Evolutionary conservation across 2,113 vertebrate genomes (phyloP).

Genomic region (Myrmecophaga tridactyla): DNA sequence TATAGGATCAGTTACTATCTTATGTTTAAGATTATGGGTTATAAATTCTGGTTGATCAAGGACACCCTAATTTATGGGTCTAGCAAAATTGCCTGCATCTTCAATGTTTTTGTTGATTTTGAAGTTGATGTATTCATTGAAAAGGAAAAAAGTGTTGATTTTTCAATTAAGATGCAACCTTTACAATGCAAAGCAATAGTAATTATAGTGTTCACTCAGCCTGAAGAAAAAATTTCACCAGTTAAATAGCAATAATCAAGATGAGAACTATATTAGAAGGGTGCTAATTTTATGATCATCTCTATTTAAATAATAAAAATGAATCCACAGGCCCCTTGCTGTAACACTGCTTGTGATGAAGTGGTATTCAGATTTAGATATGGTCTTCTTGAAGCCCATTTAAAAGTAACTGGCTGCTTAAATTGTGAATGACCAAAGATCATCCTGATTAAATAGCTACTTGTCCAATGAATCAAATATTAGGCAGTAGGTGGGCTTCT

Average conservation of each 20-base stretch:
- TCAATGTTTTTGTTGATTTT: constrained; percentile 67
- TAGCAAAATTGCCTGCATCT: constrained; percentile 48
- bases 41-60: constrained; percentile 43
- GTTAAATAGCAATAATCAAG: constrained; percentile 73
- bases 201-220: constrained; percentile 72
- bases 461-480: not conserved
- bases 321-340: constrained; percentile 10
- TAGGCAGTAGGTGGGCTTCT: not conserved
- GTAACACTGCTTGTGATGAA: not conserved
- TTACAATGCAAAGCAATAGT: constrained; percentile 68
- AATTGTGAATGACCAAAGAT: constrained; percentile 29
- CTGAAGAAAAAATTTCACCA: constrained; percentile 54
- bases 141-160: constrained; percentile 69
- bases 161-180: constrained; percentile 75
- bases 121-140: constrained; percentile 63
- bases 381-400: not conserved
- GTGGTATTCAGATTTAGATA: not conserved
- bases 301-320: constrained; percentile 70
- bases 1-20: constrained; percentile 4
- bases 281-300: constrained; percentile 71
- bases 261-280: constrained; percentile 60
- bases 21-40: constrained; percentile 69
- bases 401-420: constrained; percentile 21
- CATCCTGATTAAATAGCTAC: constrained; percentile 1
- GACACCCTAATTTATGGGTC: constrained; percentile 30